phyloP scores from a whole-genome alignment of 2,113 vertebrate genomes.

The Psophia crepitans region DNA sequence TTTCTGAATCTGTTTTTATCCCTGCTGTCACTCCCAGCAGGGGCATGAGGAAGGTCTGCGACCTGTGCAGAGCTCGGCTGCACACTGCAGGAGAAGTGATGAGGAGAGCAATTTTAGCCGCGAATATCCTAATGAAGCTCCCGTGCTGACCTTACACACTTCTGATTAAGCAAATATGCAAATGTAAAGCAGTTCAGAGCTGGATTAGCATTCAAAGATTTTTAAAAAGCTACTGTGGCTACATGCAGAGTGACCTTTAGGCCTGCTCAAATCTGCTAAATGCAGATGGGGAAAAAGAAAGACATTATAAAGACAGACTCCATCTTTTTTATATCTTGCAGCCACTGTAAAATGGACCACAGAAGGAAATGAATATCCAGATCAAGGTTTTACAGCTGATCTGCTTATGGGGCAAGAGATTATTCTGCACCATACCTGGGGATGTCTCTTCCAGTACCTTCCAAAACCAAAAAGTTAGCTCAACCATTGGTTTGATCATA shows the following conservation, averaged over 20 bases:
- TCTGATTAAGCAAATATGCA: constrained; percentile 70
- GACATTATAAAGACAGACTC: constrained; percentile 10
- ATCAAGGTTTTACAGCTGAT: not conserved
- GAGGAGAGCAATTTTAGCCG: constrained; percentile 52
- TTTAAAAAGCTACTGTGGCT: constrained; percentile 45
- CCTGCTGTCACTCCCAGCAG: not conserved
- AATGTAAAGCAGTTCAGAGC: constrained; percentile 35
- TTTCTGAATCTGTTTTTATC: not conserved
- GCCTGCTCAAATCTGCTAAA: constrained; percentile 38
- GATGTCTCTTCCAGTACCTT: not conserved
- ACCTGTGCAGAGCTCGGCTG: not conserved
- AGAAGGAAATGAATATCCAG: not conserved
- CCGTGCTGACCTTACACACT: constrained; percentile 46
- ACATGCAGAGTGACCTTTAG: constrained; percentile 53
- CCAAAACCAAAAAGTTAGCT: not conserved
- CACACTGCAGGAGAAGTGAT: not conserved
- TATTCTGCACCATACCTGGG: not conserved
- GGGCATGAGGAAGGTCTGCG: not conserved
- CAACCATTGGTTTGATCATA: not conserved
- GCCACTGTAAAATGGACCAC: not conserved
- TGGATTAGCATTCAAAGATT: constrained; percentile 58
- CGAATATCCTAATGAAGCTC: constrained; percentile 63
- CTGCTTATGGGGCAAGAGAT: not conserved
- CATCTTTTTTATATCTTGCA: not conserved
- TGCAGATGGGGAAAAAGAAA: constrained; percentile 33